Conservation (phyloP, 2,888 invertebrate species). For the Drosophila ustulata region DNA sequence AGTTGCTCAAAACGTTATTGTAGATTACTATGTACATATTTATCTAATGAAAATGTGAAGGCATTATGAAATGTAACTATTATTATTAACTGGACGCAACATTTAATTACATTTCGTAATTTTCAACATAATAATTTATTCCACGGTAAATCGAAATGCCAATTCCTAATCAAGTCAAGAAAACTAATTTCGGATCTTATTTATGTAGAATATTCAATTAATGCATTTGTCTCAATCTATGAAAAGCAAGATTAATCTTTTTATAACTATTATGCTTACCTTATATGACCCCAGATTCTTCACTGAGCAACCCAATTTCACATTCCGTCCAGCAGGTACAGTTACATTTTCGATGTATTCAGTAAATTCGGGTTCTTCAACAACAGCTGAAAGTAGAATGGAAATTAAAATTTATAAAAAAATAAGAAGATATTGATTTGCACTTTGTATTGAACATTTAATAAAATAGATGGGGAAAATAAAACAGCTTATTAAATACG, state of each 20-base stretch:
- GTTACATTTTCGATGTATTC: slow-evolving; percentile 96
- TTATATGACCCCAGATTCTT: slow-evolving; percentile 96
- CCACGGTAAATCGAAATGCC: too few species aligned
- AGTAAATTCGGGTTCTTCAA: slow-evolving; percentile 95
- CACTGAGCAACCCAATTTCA: slow-evolving; percentile 95
- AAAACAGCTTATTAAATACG: not conserved
- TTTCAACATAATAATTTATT: too few species aligned
- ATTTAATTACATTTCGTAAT: too few species aligned
- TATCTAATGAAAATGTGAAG: too few species aligned
- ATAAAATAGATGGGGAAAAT: not conserved
- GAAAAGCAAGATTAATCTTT: not conserved
- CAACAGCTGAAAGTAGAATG: slow-evolving; percentile 86
- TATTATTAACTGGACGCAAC: too few species aligned
- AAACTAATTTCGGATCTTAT: too few species aligned
- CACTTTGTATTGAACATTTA: not conserved
- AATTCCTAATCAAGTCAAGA: too few species aligned
- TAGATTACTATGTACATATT: too few species aligned
- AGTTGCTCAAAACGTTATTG: not conserved
- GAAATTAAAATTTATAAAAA: not conserved
- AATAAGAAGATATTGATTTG: not conserved
- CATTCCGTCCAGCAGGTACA: slow-evolving; percentile 92
- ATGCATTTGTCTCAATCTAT: too few species aligned
- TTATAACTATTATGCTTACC: slow-evolving; percentile 86
- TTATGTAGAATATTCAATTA: too few species aligned
- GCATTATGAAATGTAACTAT: too few species aligned